A percentile compares a stretch with the other conserved stretches of the same genome.
phyloP scores from a whole-genome alignment of 2,113 vertebrate genomes.

The Microtus montanus region DNA sequence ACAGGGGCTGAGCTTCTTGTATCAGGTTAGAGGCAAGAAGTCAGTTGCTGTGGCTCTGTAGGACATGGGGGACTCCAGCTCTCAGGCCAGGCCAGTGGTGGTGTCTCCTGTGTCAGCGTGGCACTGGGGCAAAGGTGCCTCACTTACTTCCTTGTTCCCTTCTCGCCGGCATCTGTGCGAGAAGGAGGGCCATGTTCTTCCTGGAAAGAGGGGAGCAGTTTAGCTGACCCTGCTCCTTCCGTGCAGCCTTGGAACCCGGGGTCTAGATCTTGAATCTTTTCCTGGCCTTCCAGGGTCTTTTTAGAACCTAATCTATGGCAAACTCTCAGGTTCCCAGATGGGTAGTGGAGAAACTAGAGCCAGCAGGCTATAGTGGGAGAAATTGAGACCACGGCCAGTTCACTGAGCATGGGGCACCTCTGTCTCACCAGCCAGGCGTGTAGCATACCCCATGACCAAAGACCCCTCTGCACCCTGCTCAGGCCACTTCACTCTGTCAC shows the following conservation, averaged over 20 bases:
- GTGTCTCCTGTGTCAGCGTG: not conserved
- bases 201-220: not conserved
- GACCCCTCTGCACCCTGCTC: too few species aligned
- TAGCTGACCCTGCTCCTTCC: not conserved
- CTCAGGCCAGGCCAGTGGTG: not conserved
- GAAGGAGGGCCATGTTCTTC: not conserved
- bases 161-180: not conserved
- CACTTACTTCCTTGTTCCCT: not conserved
- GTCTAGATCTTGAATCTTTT: not conserved
- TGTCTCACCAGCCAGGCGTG: not conserved
- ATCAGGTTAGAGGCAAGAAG: not conserved
- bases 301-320: not conserved
- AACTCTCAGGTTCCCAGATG: not conserved
- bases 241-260: not conserved
- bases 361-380: not conserved
- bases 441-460: not conserved
- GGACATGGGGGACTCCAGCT: not conserved
- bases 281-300: not conserved
- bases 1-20: rapidly evolving
- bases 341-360: not conserved
- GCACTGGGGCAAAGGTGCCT: not conserved
- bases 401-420: not conserved
- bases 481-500: not conserved
- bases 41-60: not conserved
- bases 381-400: not conserved